Conservation (phyloP, 2,113 vertebrate species). For the Amblyopsis rosae region DNA sequence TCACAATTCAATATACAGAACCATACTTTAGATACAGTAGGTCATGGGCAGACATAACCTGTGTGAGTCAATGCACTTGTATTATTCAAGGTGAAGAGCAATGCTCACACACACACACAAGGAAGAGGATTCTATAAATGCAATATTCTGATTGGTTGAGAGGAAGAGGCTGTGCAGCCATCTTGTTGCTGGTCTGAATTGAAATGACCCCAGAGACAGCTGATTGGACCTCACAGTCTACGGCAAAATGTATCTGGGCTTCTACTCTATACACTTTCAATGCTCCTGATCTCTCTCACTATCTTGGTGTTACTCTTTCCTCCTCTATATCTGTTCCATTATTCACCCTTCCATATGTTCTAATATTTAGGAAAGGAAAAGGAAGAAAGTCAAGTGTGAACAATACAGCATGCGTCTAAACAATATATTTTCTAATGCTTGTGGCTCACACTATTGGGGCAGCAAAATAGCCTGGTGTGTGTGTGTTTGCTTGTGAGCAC, state of each 20-base stretch:
- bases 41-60: background rate
- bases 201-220: constrained; percentile 10
- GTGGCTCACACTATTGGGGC: background rate
- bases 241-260: background rate
- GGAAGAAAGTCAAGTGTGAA: background rate
- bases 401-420: background rate
- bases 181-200: constrained; percentile 12
- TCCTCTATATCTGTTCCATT: background rate
- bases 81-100: background rate
- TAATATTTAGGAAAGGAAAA: background rate
- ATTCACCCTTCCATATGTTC: background rate
- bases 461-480: background rate
- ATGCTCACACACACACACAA: background rate
- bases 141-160: constrained; percentile 2
- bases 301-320: background rate
- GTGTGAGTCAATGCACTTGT: constrained; percentile 12
- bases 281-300: background rate
- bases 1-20: background rate
- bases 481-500: background rate
- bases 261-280: background rate
- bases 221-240: constrained; percentile 14
- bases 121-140: constrained; percentile 34
- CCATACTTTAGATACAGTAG: background rate
- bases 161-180: constrained; percentile 16
- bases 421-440: background rate